A percentile compares a stretch with the other conserved stretches of the same genome.
These are phyloP conservation scores for Pollenia labialis DNA, from an alignment of 2,888 invertebrate genomes.

Conservation along the genomic window DNA sequence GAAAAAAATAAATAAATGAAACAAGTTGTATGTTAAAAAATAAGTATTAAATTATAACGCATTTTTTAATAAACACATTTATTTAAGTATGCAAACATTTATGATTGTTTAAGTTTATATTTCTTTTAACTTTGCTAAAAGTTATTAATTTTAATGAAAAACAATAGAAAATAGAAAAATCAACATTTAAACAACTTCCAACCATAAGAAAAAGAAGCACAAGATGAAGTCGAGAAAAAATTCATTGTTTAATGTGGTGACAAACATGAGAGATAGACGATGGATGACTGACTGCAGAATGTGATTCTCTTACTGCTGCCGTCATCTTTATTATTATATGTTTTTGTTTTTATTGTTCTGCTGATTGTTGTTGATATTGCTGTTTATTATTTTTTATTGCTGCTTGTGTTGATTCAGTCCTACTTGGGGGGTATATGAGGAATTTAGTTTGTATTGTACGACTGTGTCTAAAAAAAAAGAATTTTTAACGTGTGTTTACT, in stretches of 20 bases:
- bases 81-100: neutral
- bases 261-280: conserved; percentile 39
- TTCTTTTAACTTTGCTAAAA: conserved; percentile 15
- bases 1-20: neutral
- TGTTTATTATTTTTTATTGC: conserved; percentile 35
- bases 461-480: neutral
- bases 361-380: conserved; percentile 38
- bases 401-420: conserved; percentile 8
- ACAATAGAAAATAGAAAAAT: neutral
- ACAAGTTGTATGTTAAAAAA: neutral
- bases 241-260: conserved; percentile 67
- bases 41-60: conserved; percentile 15
- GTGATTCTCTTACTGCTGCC: neutral
- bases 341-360: conserved; percentile 13
- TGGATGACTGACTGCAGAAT: conserved; percentile 45
- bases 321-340: neutral
- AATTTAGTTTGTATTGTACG: conserved; percentile 8
- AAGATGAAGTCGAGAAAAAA: conserved; percentile 55
- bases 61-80: neutral
- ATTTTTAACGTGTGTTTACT: conserved; percentile 62
- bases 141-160: conserved; percentile 56
- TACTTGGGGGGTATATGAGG: neutral
- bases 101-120: neutral
- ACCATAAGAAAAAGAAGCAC: conserved; percentile 18
- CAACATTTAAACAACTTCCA: conserved; percentile 36